phyloP scores from a whole-genome alignment of 2,888 invertebrate genomes.

The Chrysopilus asiliformis region DNA sequence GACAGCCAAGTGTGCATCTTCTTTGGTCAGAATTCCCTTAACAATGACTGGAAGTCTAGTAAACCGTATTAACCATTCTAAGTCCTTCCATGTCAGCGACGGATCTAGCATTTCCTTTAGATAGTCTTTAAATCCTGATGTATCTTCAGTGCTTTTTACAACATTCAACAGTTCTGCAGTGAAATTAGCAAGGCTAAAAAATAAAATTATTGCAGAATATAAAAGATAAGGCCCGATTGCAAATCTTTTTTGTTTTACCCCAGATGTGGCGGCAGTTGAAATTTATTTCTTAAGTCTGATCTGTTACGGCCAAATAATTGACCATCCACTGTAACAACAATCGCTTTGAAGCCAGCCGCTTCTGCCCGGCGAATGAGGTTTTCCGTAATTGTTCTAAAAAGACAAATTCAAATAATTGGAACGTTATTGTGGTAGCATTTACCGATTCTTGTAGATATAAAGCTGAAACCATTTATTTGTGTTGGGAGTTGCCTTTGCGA shows the following conservation, averaged over 20 bases:
- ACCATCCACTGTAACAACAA: slow-evolving; percentile 80
- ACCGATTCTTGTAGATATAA: slow-evolving; percentile 78
- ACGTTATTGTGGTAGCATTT: slow-evolving; percentile 12
- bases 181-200: slow-evolving; percentile 66
- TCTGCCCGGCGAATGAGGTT: slow-evolving; percentile 66
- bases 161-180: slow-evolving; percentile 38
- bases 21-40: slow-evolving; percentile 74
- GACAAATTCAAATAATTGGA: background rate
- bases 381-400: slow-evolving; percentile 47
- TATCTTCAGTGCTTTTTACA: slow-evolving; percentile 19
- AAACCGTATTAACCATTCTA: slow-evolving; percentile 68
- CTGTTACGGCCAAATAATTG: slow-evolving; percentile 73
- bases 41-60: slow-evolving; percentile 69
- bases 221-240: no score
- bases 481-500: slow-evolving; percentile 60
- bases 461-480: slow-evolving; percentile 82
- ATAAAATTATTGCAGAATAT: slow-evolving; percentile 3
- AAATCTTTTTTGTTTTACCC: slow-evolving; percentile 32
- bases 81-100: slow-evolving; percentile 72
- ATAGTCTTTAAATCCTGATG: slow-evolving; percentile 68
- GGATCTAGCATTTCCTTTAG: slow-evolving; percentile 65
- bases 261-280: slow-evolving; percentile 66
- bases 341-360: slow-evolving; percentile 68
- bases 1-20: slow-evolving; percentile 68
- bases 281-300: slow-evolving; percentile 72